Evolutionary conservation across 2,113 vertebrate genomes (phyloP).

Genomic region (Australoheros scitulus): DNA sequence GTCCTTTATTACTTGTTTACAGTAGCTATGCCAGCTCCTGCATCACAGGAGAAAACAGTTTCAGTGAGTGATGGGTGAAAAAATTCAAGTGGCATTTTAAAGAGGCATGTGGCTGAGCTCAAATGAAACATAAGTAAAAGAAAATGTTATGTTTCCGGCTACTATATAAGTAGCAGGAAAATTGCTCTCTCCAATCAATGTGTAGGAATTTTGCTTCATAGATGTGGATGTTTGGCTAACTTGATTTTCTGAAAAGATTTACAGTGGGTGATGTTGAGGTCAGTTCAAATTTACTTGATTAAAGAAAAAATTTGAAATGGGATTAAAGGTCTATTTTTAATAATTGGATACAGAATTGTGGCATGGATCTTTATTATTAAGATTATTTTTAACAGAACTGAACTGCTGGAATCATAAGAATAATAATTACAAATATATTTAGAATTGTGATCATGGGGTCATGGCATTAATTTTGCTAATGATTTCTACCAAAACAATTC

Average conservation of each 20-base stretch:
- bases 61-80: constrained; percentile 9
- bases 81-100: constrained; percentile 20
- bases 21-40: background rate
- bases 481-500: background rate
- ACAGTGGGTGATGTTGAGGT: background rate
- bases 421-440: background rate
- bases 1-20: background rate
- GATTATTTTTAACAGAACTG: too few species aligned
- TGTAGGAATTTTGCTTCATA: background rate
- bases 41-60: background rate
- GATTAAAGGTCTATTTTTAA: background rate
- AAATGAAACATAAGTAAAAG: background rate
- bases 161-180: constrained; percentile 7
- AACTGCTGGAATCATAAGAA: background rate
- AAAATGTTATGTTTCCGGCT: background rate
- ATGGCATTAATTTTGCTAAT: background rate
- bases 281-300: background rate
- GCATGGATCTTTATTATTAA: background rate
- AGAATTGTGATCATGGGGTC: background rate
- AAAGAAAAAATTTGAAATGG: background rate
- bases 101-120: background rate
- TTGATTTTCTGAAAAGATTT: background rate
- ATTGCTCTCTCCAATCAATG: background rate
- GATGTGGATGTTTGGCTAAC: background rate
- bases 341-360: background rate